Conservation (phyloP, 2,113 vertebrate species). For the Pseudois nayaur region DNA sequence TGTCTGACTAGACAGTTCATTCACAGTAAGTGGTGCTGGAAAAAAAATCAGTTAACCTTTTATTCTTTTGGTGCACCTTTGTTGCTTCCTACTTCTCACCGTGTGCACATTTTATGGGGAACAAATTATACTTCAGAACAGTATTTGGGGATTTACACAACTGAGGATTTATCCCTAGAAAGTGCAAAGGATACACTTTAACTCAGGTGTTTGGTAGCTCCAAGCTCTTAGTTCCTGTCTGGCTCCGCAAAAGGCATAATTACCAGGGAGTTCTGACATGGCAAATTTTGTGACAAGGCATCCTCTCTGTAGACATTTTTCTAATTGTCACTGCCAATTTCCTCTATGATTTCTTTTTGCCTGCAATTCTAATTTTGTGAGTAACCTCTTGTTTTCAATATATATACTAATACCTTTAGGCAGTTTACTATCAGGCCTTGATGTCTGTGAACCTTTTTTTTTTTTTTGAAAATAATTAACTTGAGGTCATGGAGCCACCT, state of each 20-base stretch:
- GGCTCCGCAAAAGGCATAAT: neutral
- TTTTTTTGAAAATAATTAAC: neutral
- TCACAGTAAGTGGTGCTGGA: neutral
- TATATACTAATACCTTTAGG: neutral
- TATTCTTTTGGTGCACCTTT: neutral
- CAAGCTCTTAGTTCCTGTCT: neutral
- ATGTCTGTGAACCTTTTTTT: neutral
- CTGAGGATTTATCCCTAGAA: neutral
- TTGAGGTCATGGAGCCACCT: neutral
- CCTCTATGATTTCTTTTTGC: neutral
- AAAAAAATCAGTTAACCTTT: neutral
- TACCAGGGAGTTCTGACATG: neutral
- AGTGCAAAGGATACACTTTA: neutral
- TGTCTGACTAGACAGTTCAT: neutral
- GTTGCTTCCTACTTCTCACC: neutral
- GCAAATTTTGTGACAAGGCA: neutral
- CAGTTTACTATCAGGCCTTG: neutral
- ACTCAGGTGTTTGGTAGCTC: neutral
- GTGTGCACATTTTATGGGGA: neutral
- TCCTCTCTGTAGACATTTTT: neutral
- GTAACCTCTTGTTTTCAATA: neutral
- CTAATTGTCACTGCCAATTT: neutral
- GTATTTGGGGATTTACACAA: neutral
- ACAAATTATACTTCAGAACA: neutral
- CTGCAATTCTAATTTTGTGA: neutral